phyloP scores from a whole-genome alignment of 2,113 vertebrate genomes.

The Cepphus grylle region DNA sequence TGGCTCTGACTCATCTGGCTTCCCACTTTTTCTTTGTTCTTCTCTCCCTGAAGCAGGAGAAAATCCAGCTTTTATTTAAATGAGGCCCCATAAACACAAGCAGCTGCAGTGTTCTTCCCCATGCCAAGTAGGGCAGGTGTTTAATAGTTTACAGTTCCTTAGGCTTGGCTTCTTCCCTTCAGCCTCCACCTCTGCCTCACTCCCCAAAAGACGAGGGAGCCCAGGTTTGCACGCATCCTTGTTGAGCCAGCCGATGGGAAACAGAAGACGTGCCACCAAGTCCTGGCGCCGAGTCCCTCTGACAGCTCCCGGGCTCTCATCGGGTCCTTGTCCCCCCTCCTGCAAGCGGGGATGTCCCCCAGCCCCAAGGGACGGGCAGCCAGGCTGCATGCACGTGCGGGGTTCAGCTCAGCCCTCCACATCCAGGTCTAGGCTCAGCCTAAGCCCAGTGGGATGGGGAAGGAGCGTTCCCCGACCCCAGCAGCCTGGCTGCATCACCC shows the following conservation, averaged over 20 bases:
- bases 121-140: not conserved
- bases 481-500: not conserved
- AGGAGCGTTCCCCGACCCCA: not conserved
- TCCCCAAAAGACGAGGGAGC: not conserved
- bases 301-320: not conserved
- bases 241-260: not conserved
- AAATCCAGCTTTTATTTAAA: conserved; percentile 7
- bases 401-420: not conserved
- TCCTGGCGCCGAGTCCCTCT: not conserved
- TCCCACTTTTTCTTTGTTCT: conserved; percentile 14
- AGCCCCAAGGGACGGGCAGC: too few species aligned
- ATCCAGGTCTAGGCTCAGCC: not conserved
- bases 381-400: fast-evolving
- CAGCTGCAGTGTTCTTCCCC: not conserved
- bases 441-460: fast-evolving
- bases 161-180: not conserved
- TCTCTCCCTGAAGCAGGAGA: not conserved
- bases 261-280: not conserved
- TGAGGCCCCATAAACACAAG: not conserved
- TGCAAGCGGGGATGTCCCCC: not conserved
- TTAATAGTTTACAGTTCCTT: not conserved
- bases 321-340: not conserved
- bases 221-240: not conserved
- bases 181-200: not conserved
- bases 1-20: conserved; percentile 17